Evolutionary conservation across 1,140 invertebrate genomes (phyloP).

Genomic region (Drosophila prosaltans): DNA sequence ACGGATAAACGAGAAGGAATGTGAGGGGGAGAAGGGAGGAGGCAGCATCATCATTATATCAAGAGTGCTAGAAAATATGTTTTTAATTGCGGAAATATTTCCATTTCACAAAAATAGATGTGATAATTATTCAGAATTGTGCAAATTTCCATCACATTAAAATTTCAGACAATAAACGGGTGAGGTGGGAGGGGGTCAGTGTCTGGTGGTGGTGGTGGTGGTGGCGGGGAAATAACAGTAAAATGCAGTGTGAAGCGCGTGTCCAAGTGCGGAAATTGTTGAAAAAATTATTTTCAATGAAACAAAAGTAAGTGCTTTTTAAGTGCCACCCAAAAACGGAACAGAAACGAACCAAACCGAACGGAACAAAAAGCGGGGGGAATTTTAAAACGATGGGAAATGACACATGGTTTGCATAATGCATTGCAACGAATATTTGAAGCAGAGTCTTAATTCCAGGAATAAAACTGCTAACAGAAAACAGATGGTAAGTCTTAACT

Average conservation of each 20-base stretch:
- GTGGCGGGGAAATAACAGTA: conserved; percentile 32
- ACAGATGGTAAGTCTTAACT: not conserved
- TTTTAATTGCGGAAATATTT: conserved; percentile 78
- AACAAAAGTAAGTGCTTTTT: conserved; percentile 72
- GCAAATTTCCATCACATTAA: conserved; percentile 77
- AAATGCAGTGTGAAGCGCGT: conserved; percentile 66
- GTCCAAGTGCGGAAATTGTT: conserved; percentile 71
- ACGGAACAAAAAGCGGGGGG: conserved; percentile 10
- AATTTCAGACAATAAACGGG: conserved; percentile 70
- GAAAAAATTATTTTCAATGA: conserved; percentile 77
- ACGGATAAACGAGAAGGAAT: conserved; percentile 10
- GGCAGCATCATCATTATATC: conserved; percentile 51
- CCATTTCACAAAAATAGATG: conserved; percentile 67
- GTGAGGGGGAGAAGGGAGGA: not conserved
- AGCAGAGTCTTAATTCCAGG: not conserved
- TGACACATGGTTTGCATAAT: conserved; percentile 25
- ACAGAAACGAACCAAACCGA: conserved; percentile 22
- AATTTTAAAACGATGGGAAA: conserved; percentile 24
- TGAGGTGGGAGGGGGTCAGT: not conserved
- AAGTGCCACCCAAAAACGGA: conserved; percentile 44
- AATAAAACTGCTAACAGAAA: too few species aligned
- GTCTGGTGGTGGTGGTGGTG: not conserved
- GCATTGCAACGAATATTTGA: not conserved
- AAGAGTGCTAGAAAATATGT: conserved; percentile 69
- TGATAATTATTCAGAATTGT: conserved; percentile 72